phyloP scores from a whole-genome alignment of 2,888 invertebrate genomes.

The Euplexia lucipara region DNA sequence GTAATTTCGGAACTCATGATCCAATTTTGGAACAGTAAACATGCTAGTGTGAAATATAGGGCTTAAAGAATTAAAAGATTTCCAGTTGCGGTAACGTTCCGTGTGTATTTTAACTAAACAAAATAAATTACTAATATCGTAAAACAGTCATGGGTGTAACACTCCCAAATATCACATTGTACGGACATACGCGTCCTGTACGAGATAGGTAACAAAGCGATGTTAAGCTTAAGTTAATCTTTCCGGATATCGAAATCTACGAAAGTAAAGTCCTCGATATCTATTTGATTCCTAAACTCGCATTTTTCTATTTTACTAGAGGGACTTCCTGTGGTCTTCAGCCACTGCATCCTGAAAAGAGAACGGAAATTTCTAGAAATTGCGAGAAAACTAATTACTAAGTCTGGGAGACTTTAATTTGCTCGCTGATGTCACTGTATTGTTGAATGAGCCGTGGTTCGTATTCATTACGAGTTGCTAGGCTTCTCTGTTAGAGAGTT shows the following conservation, averaged over 20 bases:
- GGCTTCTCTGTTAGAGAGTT: no score
- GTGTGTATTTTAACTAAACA: slow-evolving; percentile 42
- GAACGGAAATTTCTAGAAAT: slow-evolving; percentile 42
- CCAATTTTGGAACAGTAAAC: no score
- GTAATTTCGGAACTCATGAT: no score
- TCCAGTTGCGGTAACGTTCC: slow-evolving; percentile 26
- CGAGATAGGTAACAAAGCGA: no score
- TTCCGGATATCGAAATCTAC: slow-evolving; percentile 87
- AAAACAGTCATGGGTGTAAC: slow-evolving; percentile 28
- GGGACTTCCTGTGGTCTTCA: slow-evolving; percentile 94
- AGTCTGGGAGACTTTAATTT: slow-evolving; percentile 43
- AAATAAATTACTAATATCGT: slow-evolving; percentile 58
- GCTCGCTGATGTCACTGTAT: slow-evolving; percentile 35
- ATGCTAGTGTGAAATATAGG: no score
- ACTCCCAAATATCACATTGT: slow-evolving; percentile 45
- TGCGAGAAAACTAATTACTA: slow-evolving; percentile 49
- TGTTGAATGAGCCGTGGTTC: slow-evolving; percentile 50
- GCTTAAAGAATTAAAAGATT: slow-evolving; percentile 45
- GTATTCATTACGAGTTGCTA: slow-evolving; percentile 49
- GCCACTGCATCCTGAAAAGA: slow-evolving; percentile 86
- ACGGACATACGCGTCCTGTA: neutral
- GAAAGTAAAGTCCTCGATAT: slow-evolving; percentile 88
- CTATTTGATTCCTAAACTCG: slow-evolving; percentile 92
- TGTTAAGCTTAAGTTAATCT: slow-evolving; percentile 56
- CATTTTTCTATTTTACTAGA: slow-evolving; percentile 94